phyloP scores from a whole-genome alignment of 2,113 vertebrate species.

The Atlantisia rogersi region DNA sequence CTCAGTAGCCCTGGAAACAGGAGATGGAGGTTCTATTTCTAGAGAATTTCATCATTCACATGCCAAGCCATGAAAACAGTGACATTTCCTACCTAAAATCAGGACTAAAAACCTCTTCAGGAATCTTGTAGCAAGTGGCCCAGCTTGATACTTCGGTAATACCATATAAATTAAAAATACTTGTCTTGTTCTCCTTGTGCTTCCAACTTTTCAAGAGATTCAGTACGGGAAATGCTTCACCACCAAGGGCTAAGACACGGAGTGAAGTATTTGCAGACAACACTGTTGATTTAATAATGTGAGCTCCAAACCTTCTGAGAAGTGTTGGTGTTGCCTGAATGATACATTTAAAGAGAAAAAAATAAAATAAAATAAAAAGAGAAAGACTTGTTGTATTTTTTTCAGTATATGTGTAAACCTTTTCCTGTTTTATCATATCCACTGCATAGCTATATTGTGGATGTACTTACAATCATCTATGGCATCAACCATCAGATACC shows the following conservation, averaged over 20 bases:
- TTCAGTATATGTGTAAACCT: not conserved
- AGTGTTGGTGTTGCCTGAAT: conserved; percentile 90
- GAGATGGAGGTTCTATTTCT: not conserved
- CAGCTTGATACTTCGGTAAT: conserved; percentile 97
- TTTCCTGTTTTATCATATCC: not conserved
- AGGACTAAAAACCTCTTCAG: conserved; percentile 74
- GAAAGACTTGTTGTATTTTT: not conserved
- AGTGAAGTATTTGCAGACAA: conserved; percentile 83
- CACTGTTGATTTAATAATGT: conserved; percentile 78
- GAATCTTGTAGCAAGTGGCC: conserved; percentile 87
- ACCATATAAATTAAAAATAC: conserved; percentile 92
- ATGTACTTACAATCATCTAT: not conserved
- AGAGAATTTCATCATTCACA: not conserved
- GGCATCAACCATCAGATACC: not conserved
- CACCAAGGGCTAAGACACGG: conserved; percentile 90
- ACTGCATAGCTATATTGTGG: not conserved
- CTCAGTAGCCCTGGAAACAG: not conserved
- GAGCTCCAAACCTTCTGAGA: conserved; percentile 84
- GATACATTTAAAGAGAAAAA: not conserved
- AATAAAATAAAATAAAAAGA: not conserved
- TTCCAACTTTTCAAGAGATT: conserved; percentile 85
- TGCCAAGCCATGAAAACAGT: not conserved
- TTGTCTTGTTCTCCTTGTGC: conserved; percentile 84
- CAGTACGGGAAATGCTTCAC: conserved; percentile 86
- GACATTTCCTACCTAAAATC: conserved; percentile 63